Evolutionary conservation across 2,888 invertebrate genomes (phyloP), one percentile per base, ranked within the genome.

Genomic region (Pachliopta kotzebuea): DNA sequence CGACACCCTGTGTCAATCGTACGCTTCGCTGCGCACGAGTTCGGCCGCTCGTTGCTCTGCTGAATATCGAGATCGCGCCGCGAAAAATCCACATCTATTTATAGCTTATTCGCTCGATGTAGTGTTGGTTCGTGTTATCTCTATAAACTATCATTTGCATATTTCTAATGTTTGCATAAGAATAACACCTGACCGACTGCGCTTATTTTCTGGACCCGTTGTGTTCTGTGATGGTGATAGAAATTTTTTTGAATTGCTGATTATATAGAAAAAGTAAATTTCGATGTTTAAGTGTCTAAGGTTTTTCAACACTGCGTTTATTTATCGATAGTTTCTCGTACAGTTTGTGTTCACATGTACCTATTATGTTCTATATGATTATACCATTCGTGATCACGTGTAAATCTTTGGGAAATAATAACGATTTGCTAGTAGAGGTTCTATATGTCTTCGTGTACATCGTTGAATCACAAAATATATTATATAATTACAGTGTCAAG

Each of bases 401-500:
- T 37, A 37, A 14, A 14, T 11, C n/a, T 45, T 1, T 45, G 6
- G 18, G 45, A 45, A n/a, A 45, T 45, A 45, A n/a, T 45, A 45
- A n/a, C 18, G 0, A n/a, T 45, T 45, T n/a, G 1, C 2, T n/a
- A n/a, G n/a, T n/a, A n/a, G n/a, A n/a, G n/a, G n/a, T n/a, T n/a
- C n/a, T n/a, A n/a, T n/a, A 55, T 63, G 56, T 68, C 64, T 68
- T 70, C 66, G 53, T 63, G 68, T 69, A 72, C n/a, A n/a, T n/a
- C n/a, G n/a, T n/a, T n/a, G n/a, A n/a, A n/a, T n/a, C n/a, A n/a
- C n/a, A n/a, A n/a, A n/a, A n/a, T n/a, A n/a, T n/a, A n/a, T n/a
- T n/a, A n/a, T n/a, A 69, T 74, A 76, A 74, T 75, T 72, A 75
- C 81, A 79, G 76, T 85, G 86, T 81, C 88, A 89, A 89, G 88